Evolutionary conservation across 2,888 invertebrate species (phyloP).

Genomic region (Ellobium chinense): DNA sequence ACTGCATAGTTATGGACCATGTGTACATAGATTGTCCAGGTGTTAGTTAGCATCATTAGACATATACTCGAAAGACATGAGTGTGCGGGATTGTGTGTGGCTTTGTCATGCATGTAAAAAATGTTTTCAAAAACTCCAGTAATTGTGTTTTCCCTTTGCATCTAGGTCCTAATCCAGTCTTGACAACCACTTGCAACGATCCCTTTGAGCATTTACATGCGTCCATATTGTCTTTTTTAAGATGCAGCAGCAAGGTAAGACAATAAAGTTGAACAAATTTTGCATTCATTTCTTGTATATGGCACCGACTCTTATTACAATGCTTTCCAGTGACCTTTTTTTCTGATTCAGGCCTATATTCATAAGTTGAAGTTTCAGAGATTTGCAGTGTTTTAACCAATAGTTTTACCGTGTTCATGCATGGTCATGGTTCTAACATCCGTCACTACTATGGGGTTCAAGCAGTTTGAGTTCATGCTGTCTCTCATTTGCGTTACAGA

Average conservation of each 20-base stretch:
- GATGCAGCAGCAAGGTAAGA: conserved; percentile 43
- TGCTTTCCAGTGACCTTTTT: conserved; percentile 40
- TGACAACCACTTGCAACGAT: conserved; percentile 15
- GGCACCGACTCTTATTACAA: neutral
- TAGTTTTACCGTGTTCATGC: neutral
- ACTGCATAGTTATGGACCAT: no score
- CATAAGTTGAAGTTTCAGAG: neutral
- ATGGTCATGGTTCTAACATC: no score
- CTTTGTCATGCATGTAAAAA: no score
- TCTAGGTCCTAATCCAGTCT: conserved; percentile 7
- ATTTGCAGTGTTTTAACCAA: neutral
- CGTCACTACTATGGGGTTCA: no score
- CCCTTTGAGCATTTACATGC: conserved; percentile 15
- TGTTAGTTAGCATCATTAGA: no score
- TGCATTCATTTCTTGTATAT: no score
- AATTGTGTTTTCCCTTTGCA: neutral
- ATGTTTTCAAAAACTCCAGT: no score
- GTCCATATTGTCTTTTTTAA: neutral
- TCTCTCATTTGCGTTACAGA: no score
- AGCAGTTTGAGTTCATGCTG: no score
- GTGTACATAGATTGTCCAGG: no score
- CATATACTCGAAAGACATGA: no score
- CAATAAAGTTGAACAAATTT: neutral
- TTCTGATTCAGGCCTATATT: neutral
- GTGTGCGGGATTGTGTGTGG: no score